phyloP scores from a whole-genome alignment of 92 coral and sea anemone genomes.

The Epizoanthus ramosus region DNA sequence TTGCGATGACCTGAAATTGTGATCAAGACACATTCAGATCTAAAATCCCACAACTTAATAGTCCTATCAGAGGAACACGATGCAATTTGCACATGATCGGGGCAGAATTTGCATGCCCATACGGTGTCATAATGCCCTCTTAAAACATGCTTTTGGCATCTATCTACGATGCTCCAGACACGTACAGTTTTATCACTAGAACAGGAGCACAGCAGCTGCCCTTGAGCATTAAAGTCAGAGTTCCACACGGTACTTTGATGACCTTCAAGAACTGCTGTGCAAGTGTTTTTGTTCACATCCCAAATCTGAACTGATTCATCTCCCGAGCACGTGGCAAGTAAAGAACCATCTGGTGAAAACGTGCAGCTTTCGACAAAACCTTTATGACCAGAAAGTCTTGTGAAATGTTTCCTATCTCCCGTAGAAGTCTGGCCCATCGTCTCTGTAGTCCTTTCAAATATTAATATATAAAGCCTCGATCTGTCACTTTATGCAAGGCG shows the following conservation, averaged over 20 bases:
- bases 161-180: slow-evolving; percentile 61
- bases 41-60: slow-evolving; percentile 66
- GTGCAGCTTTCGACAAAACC: slow-evolving; percentile 69
- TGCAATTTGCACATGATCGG: slow-evolving; percentile 47
- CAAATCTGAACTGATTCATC: slow-evolving; percentile 70
- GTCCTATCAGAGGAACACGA: slow-evolving; percentile 66
- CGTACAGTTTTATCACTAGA: slow-evolving; percentile 85
- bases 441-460: too few species aligned
- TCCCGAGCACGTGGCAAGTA: slow-evolving; percentile 68
- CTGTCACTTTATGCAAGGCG: neutral
- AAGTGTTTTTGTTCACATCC: slow-evolving; percentile 43
- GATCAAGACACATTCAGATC: slow-evolving; percentile 38
- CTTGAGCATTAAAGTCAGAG: slow-evolving; percentile 57
- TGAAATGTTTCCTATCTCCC: slow-evolving; percentile 42
- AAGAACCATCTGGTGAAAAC: slow-evolving; percentile 65
- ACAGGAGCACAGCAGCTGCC: slow-evolving; percentile 58
- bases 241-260: slow-evolving; percentile 72
- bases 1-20: slow-evolving; percentile 60
- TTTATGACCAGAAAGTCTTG: slow-evolving; percentile 59
- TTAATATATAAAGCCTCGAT: too few species aligned
- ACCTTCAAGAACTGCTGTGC: slow-evolving; percentile 50
- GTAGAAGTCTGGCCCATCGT: neutral
- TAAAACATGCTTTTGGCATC: slow-evolving; percentile 39
- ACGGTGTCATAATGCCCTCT: slow-evolving; percentile 58
- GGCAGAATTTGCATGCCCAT: slow-evolving; percentile 70